phyloP scores from a whole-genome alignment of 2,888 invertebrate species.

The Oscheius sp. region DNA sequence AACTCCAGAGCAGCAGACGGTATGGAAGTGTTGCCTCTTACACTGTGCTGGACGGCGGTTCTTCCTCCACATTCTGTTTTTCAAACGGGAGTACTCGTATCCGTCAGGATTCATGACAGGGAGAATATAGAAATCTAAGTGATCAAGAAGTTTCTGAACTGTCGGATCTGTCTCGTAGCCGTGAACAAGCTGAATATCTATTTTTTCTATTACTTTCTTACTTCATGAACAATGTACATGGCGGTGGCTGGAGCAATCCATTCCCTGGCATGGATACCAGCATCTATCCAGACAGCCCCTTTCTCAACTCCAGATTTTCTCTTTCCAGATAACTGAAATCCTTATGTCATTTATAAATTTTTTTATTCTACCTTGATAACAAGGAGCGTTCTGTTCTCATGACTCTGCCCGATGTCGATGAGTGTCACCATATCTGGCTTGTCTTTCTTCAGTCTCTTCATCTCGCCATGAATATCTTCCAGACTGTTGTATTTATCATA shows the following conservation, averaged over 20 bases:
- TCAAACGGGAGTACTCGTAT: constrained; percentile 63
- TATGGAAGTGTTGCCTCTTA: constrained; percentile 57
- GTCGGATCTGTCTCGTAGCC: constrained; percentile 48
- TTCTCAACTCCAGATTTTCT: constrained; percentile 45
- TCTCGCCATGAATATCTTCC: constrained; percentile 53
- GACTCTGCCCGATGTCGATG: constrained; percentile 67
- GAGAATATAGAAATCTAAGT: constrained; percentile 67
- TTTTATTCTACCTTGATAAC: no score
- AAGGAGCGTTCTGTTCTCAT: constrained; percentile 62
- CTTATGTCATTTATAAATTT: no score
- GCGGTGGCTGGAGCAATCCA: constrained; percentile 58
- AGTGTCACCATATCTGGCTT: constrained; percentile 64
- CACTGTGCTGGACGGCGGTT: constrained; percentile 67
- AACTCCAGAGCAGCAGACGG: constrained; percentile 67
- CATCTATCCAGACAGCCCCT: constrained; percentile 65
- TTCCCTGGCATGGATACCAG: constrained; percentile 65
- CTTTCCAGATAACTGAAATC: constrained; percentile 51
- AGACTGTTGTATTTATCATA: constrained; percentile 59
- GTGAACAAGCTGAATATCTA: constrained; percentile 31
- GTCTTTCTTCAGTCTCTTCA: constrained; percentile 53
- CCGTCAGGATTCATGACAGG: constrained; percentile 69
- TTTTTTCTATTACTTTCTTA: neutral
- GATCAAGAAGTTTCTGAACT: constrained; percentile 58
- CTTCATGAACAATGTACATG: constrained; percentile 54
- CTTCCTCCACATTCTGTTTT: constrained; percentile 70